These are phyloP conservation scores for Drosophila biarmipes DNA, from an alignment of 1,140 invertebrate species.

Conservation along the genomic window DNA sequence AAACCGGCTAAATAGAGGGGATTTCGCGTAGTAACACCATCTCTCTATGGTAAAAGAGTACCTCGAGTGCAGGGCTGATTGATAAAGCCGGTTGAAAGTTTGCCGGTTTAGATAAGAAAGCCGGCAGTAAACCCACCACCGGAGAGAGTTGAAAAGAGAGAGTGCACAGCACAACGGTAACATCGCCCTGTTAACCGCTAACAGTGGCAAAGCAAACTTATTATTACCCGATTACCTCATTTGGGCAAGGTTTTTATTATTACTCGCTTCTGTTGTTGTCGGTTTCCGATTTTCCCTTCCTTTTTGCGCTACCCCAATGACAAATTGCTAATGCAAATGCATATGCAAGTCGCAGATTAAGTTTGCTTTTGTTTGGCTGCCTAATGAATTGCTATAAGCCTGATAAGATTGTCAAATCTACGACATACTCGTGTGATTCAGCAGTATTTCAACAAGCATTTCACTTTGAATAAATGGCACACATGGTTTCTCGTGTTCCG, in stretches of 20 bases:
- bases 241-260: constrained; percentile 69
- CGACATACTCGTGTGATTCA: constrained; percentile 13
- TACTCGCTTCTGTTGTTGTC: constrained; percentile 47
- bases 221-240: constrained; percentile 84
- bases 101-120: constrained; percentile 76
- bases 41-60: constrained; percentile 8
- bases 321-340: constrained; percentile 66
- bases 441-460: constrained; percentile 25
- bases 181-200: constrained; percentile 50
- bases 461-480: constrained; percentile 21
- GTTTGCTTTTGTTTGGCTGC: constrained; percentile 33
- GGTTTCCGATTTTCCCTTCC: constrained; percentile 27
- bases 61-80: constrained; percentile 10
- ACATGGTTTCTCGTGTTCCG: constrained; percentile 28
- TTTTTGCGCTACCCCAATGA: constrained; percentile 44
- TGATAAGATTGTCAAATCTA: constrained; percentile 12
- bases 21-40: not conserved
- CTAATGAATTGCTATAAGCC: constrained; percentile 6
- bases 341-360: constrained; percentile 19
- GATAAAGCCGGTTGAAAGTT: constrained; percentile 51
- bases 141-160: constrained; percentile 24
- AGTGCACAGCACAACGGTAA: constrained; percentile 23
- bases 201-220: constrained; percentile 71
- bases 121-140: constrained; percentile 49
- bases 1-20: constrained; percentile 20